A percentile compares a stretch with the other conserved stretches of the same genome.
Evolutionary conservation across 1,140 invertebrate species (phyloP).

Genomic region (Nebria ingens): DNA sequence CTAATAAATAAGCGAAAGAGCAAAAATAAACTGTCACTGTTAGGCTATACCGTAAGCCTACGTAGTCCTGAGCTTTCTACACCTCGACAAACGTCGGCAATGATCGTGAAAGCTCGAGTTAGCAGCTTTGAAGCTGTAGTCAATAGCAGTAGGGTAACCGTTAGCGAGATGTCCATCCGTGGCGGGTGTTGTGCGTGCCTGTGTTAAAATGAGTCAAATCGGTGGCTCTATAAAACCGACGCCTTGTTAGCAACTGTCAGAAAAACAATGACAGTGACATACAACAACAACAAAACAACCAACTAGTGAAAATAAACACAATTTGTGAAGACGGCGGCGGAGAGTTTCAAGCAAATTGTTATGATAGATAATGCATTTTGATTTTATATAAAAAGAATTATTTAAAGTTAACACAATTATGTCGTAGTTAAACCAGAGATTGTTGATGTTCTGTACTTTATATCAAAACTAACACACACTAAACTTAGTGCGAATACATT

Average conservation of each 20-base stretch:
- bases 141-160: background rate
- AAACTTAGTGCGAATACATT: no score
- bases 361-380: constrained; percentile 4
- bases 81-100: background rate
- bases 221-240: background rate
- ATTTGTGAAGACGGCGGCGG: no score
- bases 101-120: background rate
- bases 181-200: background rate
- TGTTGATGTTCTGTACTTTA: no score
- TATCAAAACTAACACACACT: no score
- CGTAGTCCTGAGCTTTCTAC: no score
- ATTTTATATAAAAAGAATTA: constrained; percentile 1
- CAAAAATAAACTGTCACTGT: background rate
- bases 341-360: background rate
- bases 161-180: background rate
- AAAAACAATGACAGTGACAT: background rate
- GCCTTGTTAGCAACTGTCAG: background rate
- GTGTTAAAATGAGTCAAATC: background rate
- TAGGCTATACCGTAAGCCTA: background rate
- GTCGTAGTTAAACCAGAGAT: no score
- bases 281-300: background rate
- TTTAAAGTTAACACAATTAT: background rate
- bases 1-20: background rate
- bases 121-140: background rate
- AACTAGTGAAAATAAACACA: background rate